Conservation (phyloP, 1,140 invertebrate species). For the Atopsyche davidsoni region DNA sequence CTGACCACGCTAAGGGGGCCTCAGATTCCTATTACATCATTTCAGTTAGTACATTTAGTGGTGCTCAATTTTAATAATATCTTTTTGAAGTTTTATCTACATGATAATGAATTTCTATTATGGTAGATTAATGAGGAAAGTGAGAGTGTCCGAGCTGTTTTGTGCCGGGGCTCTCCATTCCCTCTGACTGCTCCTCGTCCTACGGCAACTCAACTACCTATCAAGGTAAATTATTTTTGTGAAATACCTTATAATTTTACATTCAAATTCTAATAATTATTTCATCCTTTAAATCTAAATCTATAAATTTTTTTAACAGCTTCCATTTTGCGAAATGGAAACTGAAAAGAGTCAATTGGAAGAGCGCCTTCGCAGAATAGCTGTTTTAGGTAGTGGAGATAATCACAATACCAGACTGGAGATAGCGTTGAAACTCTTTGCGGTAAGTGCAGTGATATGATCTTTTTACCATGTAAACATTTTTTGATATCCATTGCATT, state of each 20-base stretch:
- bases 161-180: slow-evolving; percentile 82
- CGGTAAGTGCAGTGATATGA: slow-evolving; percentile 52
- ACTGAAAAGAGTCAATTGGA: slow-evolving; percentile 79
- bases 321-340: slow-evolving; percentile 76
- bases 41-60: slow-evolving; percentile 35
- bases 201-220: slow-evolving; percentile 63
- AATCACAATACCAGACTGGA: slow-evolving; percentile 63
- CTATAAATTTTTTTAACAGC: slow-evolving; percentile 35
- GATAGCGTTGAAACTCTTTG: slow-evolving; percentile 84
- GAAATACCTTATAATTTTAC: neutral
- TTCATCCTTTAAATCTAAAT: too few species aligned
- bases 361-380: slow-evolving; percentile 63
- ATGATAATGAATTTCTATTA: slow-evolving; percentile 33
- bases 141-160: slow-evolving; percentile 70
- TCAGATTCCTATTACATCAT: slow-evolving; percentile 44
- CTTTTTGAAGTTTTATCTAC: neutral
- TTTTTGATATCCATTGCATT: slow-evolving; percentile 9
- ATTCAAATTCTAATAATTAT: too few species aligned
- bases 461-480: slow-evolving; percentile 9
- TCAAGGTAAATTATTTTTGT: slow-evolving; percentile 45
- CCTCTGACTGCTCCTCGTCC: slow-evolving; percentile 82
- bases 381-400: slow-evolving; percentile 50
- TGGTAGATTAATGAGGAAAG: slow-evolving; percentile 75
- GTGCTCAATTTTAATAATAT: neutral
- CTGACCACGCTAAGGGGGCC: slow-evolving; percentile 53